phyloP scores from a whole-genome alignment of 2,113 vertebrate species.

The Rhinolophus sinicus region DNA sequence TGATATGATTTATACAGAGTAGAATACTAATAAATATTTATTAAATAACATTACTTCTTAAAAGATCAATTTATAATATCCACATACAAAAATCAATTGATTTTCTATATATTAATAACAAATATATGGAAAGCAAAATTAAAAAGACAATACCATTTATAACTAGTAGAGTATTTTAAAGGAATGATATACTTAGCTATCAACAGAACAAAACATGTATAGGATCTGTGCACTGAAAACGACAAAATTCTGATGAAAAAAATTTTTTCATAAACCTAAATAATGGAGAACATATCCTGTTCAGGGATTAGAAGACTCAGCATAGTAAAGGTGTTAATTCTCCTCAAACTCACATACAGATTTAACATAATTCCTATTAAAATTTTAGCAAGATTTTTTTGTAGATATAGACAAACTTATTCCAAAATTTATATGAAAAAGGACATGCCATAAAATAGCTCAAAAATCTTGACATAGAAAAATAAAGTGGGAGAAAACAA shows the following conservation, averaged over 20 bases:
- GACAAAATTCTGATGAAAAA: slow-evolving; percentile 28
- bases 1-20: neutral
- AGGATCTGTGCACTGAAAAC: neutral
- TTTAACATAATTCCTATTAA: slow-evolving; percentile 12
- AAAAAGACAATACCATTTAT: neutral
- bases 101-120: neutral
- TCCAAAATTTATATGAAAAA: slow-evolving; percentile 25
- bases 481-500: neutral
- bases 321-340: neutral
- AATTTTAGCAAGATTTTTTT: neutral
- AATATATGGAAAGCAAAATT: neutral
- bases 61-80: neutral
- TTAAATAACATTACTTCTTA: neutral
- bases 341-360: neutral
- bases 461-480: neutral
- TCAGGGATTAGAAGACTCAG: neutral
- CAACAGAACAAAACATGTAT: neutral
- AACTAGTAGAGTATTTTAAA: neutral
- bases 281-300: neutral
- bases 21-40: neutral
- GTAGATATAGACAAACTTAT: neutral
- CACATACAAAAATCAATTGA: neutral
- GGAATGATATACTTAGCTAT: neutral
- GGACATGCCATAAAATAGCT: neutral
- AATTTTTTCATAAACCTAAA: neutral